Percentiles rank a stretch among this genome's conserved stretches.
Evolutionary conservation across 1,140 invertebrate genomes (phyloP).

Genomic region (Aphidius gifuensis): DNA sequence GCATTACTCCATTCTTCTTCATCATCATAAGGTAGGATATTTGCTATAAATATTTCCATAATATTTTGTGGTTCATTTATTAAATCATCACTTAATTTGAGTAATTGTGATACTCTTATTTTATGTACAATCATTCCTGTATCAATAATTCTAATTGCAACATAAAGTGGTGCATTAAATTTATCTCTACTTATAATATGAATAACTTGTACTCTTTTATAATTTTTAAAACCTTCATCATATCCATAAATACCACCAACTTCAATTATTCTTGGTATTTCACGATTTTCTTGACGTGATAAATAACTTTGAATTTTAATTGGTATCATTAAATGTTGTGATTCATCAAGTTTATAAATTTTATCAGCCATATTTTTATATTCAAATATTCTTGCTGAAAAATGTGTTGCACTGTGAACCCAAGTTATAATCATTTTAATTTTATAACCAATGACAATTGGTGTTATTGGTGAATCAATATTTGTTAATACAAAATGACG

Average conservation of each 20-base stretch:
- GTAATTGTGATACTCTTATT: slow-evolving; percentile 34
- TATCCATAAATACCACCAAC: slow-evolving; percentile 37
- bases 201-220: slow-evolving; percentile 41
- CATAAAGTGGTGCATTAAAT: slow-evolving; percentile 24
- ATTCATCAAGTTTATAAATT: slow-evolving; percentile 27
- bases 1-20: slow-evolving; percentile 45
- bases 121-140: slow-evolving; percentile 33
- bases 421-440: slow-evolving; percentile 38
- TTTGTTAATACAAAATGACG: slow-evolving; percentile 42
- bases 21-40: slow-evolving; percentile 42
- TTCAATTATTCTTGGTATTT: slow-evolving; percentile 23
- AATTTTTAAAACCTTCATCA: slow-evolving; percentile 36
- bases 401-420: slow-evolving; percentile 43
- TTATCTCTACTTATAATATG: slow-evolving; percentile 31
- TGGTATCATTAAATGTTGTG: slow-evolving; percentile 29
- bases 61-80: slow-evolving; percentile 32
- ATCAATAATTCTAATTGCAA: slow-evolving; percentile 42
- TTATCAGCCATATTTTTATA: slow-evolving; percentile 26
- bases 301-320: slow-evolving; percentile 37
- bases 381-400: slow-evolving; percentile 42
- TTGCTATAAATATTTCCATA: slow-evolving; percentile 43
- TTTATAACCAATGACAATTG: slow-evolving; percentile 37
- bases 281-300: slow-evolving; percentile 33
- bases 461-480: slow-evolving; percentile 37
- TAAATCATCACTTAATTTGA: slow-evolving; percentile 41